Evolutionary conservation across 2,113 vertebrate genomes (phyloP).

Genomic region (Tinamus guttatus): DNA sequence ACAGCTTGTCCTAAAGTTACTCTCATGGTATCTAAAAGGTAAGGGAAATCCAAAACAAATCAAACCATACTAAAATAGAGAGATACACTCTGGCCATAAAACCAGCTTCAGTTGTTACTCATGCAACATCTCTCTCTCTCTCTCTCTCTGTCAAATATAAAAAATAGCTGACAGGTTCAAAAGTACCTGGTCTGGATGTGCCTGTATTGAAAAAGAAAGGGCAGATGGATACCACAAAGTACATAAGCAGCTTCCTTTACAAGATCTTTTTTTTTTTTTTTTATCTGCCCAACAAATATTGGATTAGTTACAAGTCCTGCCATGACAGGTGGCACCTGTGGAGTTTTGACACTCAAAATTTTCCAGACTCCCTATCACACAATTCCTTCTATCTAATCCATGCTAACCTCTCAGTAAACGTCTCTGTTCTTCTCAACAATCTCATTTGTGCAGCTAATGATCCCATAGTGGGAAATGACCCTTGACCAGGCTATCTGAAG

Average conservation of each 20-base stretch:
- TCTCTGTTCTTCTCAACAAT: background rate
- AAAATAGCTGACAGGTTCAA: background rate
- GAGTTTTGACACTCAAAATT: background rate
- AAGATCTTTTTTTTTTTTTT: slow-evolving; percentile 68
- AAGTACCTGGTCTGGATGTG: background rate
- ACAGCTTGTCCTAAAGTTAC: background rate
- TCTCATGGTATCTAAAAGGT: background rate
- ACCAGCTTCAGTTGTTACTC: background rate
- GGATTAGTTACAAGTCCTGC: slow-evolving; percentile 53
- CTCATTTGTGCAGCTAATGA: background rate
- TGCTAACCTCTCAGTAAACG: background rate
- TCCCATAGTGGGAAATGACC: background rate
- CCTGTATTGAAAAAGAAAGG: background rate
- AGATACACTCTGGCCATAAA: background rate
- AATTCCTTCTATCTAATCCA: background rate
- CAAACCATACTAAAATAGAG: background rate
- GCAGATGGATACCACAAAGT: slow-evolving; percentile 53
- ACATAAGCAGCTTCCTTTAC: slow-evolving; percentile 47
- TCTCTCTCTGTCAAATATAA: background rate
- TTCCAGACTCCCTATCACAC: background rate
- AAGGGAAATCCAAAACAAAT: background rate
- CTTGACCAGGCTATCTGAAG: background rate
- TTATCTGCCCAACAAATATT: slow-evolving; percentile 30
- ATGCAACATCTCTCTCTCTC: background rate
- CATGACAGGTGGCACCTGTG: slow-evolving; percentile 41